Percentiles rank a stretch among this genome's conserved stretches.
These are phyloP conservation scores for Thereuonema tuberculata DNA, from an alignment of 1,140 invertebrate species.

Conservation along the genomic window DNA sequence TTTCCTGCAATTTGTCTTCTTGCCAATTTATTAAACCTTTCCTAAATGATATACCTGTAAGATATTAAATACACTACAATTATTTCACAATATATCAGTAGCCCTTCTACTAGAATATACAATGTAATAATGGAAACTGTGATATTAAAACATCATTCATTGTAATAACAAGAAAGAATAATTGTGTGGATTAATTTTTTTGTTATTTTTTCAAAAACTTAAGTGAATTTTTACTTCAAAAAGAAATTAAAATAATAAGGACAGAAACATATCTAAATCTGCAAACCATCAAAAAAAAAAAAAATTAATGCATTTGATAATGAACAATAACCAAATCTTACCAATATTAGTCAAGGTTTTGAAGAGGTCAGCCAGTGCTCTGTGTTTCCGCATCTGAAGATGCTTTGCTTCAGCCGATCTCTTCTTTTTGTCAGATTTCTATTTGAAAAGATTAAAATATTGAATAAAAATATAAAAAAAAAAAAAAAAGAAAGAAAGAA, in stretches of 20 bases:
- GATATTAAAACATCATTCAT: too few species aligned
- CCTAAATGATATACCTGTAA: constrained; percentile 65
- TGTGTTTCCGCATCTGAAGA: constrained; percentile 68
- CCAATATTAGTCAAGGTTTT: constrained; percentile 46
- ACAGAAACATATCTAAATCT: too few species aligned
- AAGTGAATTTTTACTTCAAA: too few species aligned
- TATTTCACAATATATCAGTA: neutral
- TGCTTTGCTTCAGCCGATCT: constrained; percentile 55
- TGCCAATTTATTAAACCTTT: constrained; percentile 46
- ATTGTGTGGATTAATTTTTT: too few species aligned
- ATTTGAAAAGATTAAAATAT: constrained; percentile 13
- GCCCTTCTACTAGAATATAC: too few species aligned
- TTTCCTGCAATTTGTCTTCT: constrained; percentile 30
- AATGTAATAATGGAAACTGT: too few species aligned
- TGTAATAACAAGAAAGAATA: too few species aligned
- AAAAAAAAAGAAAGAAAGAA: neutral
- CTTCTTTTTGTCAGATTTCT: constrained; percentile 51
- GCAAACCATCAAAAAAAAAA: too few species aligned
- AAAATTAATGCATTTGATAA: too few species aligned
- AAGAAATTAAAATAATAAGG: too few species aligned
- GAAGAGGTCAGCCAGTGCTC: constrained; percentile 68
- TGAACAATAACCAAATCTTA: constrained; percentile 14
- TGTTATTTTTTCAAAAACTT: too few species aligned
- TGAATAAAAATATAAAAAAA: neutral
- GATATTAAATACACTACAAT: constrained; percentile 17